Conservation (phyloP, 2,797 vertebrate species). For the Mallotus villosus region DNA sequence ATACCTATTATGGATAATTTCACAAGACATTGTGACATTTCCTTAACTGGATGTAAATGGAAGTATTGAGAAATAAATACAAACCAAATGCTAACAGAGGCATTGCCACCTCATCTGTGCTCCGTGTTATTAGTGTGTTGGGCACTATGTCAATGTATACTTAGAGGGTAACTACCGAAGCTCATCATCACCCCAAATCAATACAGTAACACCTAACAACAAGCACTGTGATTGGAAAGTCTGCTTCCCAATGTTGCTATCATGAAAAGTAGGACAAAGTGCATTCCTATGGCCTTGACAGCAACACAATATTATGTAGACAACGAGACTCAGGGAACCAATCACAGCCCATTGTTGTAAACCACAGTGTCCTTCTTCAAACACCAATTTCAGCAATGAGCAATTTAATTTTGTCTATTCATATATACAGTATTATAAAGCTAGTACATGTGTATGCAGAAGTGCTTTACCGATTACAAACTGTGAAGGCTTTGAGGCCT, state of each 20-base stretch:
- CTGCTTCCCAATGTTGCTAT: slow-evolving; percentile 20
- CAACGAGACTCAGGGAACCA: background rate
- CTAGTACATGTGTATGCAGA: background rate
- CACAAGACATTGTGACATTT: no score
- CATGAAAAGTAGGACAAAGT: background rate
- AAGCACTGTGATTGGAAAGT: no score
- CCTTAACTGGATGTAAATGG: background rate
- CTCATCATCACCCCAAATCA: slow-evolving; percentile 4
- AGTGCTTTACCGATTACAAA: background rate
- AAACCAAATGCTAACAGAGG: slow-evolving; percentile 14
- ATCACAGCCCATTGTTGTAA: background rate
- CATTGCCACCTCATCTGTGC: slow-evolving; percentile 13
- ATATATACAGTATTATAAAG: slow-evolving; percentile 1
- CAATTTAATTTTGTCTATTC: background rate
- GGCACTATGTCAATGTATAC: slow-evolving; percentile 26
- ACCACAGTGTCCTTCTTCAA: slow-evolving; percentile 13
- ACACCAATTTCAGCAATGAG: slow-evolving; percentile 32
- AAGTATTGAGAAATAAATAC: background rate
- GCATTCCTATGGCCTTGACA: background rate
- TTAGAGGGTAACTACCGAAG: background rate
- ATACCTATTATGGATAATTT: no score
- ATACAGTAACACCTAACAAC: no score
- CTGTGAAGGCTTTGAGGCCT: slow-evolving; percentile 42
- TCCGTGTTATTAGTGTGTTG: slow-evolving; percentile 31
- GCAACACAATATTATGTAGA: background rate